These are phyloP conservation scores for Sternotherus odoratus DNA, from an alignment of 2,797 vertebrate genomes.

Conservation along the genomic window DNA sequence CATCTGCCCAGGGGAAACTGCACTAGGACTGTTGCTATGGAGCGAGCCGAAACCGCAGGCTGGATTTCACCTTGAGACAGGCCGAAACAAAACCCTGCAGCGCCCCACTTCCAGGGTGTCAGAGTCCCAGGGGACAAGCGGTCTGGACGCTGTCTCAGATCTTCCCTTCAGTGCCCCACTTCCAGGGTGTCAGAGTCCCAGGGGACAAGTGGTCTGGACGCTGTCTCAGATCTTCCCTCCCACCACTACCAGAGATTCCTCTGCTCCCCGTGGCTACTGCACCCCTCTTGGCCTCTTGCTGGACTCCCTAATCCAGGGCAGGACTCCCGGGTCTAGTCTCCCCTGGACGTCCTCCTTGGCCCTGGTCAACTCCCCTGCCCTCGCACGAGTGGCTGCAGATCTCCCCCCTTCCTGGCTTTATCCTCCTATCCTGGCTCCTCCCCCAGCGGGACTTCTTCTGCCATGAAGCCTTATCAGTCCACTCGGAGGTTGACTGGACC, in stretches of 20 bases:
- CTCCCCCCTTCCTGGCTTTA: neutral
- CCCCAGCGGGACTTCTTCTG: neutral
- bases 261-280: neutral
- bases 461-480: neutral
- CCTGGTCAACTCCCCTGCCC: neutral
- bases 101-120: neutral
- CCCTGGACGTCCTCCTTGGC: neutral
- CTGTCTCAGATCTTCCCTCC: no score
- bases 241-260: neutral
- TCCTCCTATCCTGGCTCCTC: neutral
- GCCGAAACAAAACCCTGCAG: neutral
- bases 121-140: neutral
- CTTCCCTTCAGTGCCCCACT: neutral
- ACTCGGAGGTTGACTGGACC: neutral
- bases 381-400: neutral
- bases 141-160: no score
- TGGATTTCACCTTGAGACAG: neutral
- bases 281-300: neutral
- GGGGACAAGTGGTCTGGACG: no score
- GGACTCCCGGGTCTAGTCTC: neutral
- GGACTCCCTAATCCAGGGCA: no score
- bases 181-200: neutral
- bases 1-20: rapidly evolving
- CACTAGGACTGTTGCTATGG: neutral
- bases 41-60: neutral